Evolutionary conservation across 1,140 invertebrate genomes (phyloP), one percentile per base, ranked within the genome.

Genomic region (Diabrotica undecimpunctata): DNA sequence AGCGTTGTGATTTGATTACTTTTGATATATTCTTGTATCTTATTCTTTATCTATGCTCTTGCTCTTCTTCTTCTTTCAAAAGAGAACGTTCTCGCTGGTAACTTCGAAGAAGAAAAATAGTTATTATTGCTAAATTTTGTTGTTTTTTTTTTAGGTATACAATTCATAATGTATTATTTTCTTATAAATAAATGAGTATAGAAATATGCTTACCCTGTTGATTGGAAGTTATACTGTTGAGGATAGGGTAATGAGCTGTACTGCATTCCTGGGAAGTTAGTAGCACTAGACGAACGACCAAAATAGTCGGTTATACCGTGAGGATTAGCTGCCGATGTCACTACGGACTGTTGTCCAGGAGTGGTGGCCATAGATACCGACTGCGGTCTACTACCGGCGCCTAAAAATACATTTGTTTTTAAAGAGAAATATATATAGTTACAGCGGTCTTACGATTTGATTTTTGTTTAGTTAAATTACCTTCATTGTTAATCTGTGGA

Each of bases 281-380:
- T 52, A 58, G 63, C 53, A n/a, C 55, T 70, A 51, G 72, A 61
- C 35, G 70, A 68, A 38, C 72, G 67, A 14, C 66, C 70, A 64
- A 74, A 75, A 46, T 74, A 75, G 59, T 75, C 72, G 58, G 52
- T 70, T 63, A 74, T 61, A 12, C 64, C 56, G 13, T 69, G 67
- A 13, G 57, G 64, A 54, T 58, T 68, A 25, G 58, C 55, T 39
- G 66, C 64, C 10, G 69, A 56, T 10, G 65, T 60, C 7, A 60
- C 64, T 46, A 57, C 65, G 51, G 62, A 35, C 38, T 63, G 37
- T 38, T 54, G 35, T 25, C 52, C 52, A 50, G 67, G 52, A 37
- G 61, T 62, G n/a, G 67, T 51, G 5, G 68, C 38, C 55, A 69
- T 70, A 10, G 70, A 65, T 5, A 65, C 69, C 7, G 71, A 71